These are phyloP conservation scores for Myotis brandtii DNA, from an alignment of 2,113 vertebrate species.

Conservation along the genomic window DNA sequence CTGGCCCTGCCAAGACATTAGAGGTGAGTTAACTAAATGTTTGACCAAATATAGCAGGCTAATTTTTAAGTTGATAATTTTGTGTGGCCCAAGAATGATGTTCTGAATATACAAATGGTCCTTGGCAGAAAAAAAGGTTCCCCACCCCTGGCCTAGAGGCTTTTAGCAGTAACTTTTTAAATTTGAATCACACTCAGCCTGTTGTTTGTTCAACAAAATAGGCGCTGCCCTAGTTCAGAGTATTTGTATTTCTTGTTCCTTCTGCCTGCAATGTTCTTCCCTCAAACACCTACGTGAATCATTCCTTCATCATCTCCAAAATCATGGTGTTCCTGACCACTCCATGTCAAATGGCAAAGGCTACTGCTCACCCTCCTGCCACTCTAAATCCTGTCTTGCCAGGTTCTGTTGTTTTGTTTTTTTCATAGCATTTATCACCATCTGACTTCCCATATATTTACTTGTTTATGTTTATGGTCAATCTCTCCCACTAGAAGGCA, in stretches of 20 bases:
- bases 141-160: not conserved
- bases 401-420: not conserved
- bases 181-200: not conserved
- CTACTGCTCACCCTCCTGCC: not conserved
- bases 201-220: not conserved
- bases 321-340: not conserved
- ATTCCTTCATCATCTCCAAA: not conserved
- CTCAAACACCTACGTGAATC: not conserved
- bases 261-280: not conserved
- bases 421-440: not conserved
- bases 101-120: no score
- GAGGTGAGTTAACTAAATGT: no score
- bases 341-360: not conserved
- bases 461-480: not conserved
- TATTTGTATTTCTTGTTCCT: not conserved
- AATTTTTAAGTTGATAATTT: no score
- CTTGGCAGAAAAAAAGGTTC: no score
- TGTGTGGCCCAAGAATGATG: no score
- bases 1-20: no score
- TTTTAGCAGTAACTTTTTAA: not conserved
- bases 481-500: not conserved
- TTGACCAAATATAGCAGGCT: no score
- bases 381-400: not conserved
- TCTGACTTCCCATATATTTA: not conserved
- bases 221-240: not conserved